These are phyloP conservation scores for Syncerus caffer DNA, from an alignment of 2,797 vertebrate species.

Conservation along the genomic window DNA sequence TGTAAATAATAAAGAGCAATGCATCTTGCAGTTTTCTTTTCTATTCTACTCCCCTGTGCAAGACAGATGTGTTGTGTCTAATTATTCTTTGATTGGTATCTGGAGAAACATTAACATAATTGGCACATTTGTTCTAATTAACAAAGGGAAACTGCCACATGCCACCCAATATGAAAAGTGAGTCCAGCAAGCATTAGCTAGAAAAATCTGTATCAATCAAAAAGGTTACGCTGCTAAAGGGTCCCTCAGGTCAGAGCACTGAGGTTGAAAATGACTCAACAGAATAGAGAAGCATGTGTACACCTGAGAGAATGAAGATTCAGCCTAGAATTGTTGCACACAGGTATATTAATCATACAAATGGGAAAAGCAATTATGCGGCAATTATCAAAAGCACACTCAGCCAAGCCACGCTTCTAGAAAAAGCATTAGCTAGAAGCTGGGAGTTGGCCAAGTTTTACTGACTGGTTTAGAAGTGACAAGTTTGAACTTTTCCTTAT, in stretches of 20 bases:
- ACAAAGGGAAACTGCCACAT: slow-evolving; percentile 90
- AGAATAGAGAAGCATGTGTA: slow-evolving; percentile 59
- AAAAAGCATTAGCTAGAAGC: slow-evolving; percentile 82
- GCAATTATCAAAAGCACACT: slow-evolving; percentile 90
- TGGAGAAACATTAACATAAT: slow-evolving; percentile 93
- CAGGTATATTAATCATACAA: slow-evolving; percentile 85
- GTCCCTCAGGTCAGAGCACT: background rate
- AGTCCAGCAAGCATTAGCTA: slow-evolving; percentile 72
- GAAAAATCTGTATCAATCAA: slow-evolving; percentile 43
- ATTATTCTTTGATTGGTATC: slow-evolving; percentile 92
- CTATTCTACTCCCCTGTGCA: slow-evolving; percentile 71
- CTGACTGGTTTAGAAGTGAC: slow-evolving; percentile 66
- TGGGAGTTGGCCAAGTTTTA: slow-evolving; percentile 72
- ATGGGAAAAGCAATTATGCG: slow-evolving; percentile 89
- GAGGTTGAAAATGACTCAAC: background rate
- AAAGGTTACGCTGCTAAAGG: slow-evolving; percentile 36
- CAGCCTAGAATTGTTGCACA: background rate
- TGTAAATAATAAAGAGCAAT: slow-evolving; percentile 64
- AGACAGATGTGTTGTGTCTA: slow-evolving; percentile 86
- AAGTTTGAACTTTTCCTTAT: slow-evolving; percentile 22
- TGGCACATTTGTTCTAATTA: slow-evolving; percentile 96
- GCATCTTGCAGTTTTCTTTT: slow-evolving; percentile 69
- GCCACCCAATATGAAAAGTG: slow-evolving; percentile 85
- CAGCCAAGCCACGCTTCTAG: slow-evolving; percentile 86
- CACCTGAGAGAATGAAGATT: slow-evolving; percentile 69